Conservation (phyloP, 2,888 invertebrate genomes). For the Drosophila nigritarsus region DNA sequence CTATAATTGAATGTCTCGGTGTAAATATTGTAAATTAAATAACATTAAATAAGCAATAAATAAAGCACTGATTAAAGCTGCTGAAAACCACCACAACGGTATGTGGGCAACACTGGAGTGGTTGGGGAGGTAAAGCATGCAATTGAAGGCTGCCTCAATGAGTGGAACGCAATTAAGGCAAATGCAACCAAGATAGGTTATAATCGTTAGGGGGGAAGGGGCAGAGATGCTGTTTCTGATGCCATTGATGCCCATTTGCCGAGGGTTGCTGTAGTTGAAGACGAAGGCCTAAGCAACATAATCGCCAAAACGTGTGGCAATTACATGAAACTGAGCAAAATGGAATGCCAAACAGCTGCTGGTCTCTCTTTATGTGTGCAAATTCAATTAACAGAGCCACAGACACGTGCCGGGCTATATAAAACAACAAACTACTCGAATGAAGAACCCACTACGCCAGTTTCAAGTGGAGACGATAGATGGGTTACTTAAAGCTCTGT, state of each 20-base stretch:
- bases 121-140: constrained; percentile 18
- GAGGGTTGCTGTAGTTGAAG: constrained; percentile 18
- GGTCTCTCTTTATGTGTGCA: constrained; percentile 28
- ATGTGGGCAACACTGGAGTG: background rate
- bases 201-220: background rate
- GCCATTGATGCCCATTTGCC: constrained; percentile 1
- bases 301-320: constrained; percentile 78
- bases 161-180: constrained; percentile 52
- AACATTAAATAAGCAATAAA: constrained; percentile 41
- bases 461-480: constrained; percentile 7
- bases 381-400: constrained; percentile 70
- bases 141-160: constrained; percentile 33
- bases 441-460: constrained; percentile 32
- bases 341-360: constrained; percentile 73
- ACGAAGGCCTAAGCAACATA: constrained; percentile 72
- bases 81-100: background rate
- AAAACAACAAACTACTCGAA: constrained; percentile 55
- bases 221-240: constrained; percentile 10
- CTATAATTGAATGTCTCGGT: background rate
- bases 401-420: constrained; percentile 59
- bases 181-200: constrained; percentile 46
- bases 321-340: constrained; percentile 71
- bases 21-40: constrained; percentile 28
- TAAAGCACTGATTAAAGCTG: constrained; percentile 17
- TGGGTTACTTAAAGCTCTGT: constrained; percentile 4